Evolutionary conservation across 2,888 invertebrate genomes (phyloP), one percentile per base, ranked within the genome.

Genomic region (Desoria tigrina): DNA sequence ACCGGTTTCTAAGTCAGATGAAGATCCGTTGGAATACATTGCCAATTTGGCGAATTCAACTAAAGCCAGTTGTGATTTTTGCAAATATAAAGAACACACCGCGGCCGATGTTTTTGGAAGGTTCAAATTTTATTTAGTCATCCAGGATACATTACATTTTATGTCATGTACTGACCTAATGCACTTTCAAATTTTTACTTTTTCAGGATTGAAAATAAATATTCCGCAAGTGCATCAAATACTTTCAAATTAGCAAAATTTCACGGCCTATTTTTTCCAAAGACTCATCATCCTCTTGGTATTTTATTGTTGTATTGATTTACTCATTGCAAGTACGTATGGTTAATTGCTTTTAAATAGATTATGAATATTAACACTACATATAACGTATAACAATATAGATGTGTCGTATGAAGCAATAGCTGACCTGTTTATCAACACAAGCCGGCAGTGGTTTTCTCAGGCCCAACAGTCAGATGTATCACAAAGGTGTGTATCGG

Each of bases 91-190:
- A 61, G 71, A 69, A 45, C 72, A 72, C 54, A 81, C 81, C 11
- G 81, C 81, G n/a, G 76, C 78, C 64, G 81, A 82, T 68, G 55
- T 70, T 11, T 80, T 81, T 77, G 80, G 80, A n/a, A 77, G 81
- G 74, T 77, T 4, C 6, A 26, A 9, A 24, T 27, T 21, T n/a
- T 23, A 27, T 28, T n/a, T n/a, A n/a, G n/a, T n/a, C n/a, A n/a
- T n/a, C n/a, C n/a, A n/a, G n/a, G n/a, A n/a, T n/a, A n/a, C n/a
- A n/a, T n/a, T n/a, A n/a, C n/a, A n/a, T n/a, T n/a, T 42, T 45
- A 42, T 18, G 14, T 54, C 24, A 18, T 61, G 11, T 21, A 37
- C 21, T 11, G 7, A 9, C 23, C 23, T 9, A 49, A 18, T 49
- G 50, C 23, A 49, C n/a, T 49, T 14, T 39, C 9, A 11, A 39